These are phyloP conservation scores for Indicator indicator DNA, from an alignment of 2,113 vertebrate genomes.

Conservation along the genomic window DNA sequence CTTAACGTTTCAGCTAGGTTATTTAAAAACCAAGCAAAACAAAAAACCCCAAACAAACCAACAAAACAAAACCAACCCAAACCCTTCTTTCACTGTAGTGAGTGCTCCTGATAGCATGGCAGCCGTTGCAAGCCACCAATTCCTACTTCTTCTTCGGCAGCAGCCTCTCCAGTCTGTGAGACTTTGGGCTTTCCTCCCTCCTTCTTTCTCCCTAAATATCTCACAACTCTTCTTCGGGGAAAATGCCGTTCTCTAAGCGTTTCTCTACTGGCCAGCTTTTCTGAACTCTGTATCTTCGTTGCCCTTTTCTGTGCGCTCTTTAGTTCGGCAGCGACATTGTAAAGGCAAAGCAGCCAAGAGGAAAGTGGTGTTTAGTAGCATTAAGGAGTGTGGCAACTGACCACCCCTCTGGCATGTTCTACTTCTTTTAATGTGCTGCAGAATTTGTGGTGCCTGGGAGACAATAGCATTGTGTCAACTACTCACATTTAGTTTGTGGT, in stretches of 20 bases:
- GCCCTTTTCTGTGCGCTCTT: not conserved
- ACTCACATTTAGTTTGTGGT: not conserved
- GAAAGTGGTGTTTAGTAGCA: not conserved
- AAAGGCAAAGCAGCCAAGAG: not conserved
- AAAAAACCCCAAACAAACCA: too few species aligned
- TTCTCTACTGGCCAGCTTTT: not conserved
- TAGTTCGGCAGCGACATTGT: not conserved
- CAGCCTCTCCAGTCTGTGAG: not conserved
- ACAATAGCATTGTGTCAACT: not conserved
- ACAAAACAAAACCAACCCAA: too few species aligned
- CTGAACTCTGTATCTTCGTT: not conserved
- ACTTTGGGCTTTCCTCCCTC: not conserved
- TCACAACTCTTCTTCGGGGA: rapidly evolving
- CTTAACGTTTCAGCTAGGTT: not conserved
- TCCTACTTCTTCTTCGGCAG: not conserved
- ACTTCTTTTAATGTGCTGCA: rapidly evolving
- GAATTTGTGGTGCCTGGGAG: not conserved
- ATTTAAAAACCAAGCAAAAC: not conserved
- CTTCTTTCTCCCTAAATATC: not conserved
- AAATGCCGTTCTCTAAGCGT: not conserved
- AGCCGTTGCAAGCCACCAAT: rapidly evolving
- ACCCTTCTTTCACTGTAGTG: not conserved
- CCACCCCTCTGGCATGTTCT: rapidly evolving
- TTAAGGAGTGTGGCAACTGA: not conserved
- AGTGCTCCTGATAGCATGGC: rapidly evolving